Evolutionary conservation across 2,113 vertebrate genomes (phyloP).

Genomic region (Gyps fulvus): DNA sequence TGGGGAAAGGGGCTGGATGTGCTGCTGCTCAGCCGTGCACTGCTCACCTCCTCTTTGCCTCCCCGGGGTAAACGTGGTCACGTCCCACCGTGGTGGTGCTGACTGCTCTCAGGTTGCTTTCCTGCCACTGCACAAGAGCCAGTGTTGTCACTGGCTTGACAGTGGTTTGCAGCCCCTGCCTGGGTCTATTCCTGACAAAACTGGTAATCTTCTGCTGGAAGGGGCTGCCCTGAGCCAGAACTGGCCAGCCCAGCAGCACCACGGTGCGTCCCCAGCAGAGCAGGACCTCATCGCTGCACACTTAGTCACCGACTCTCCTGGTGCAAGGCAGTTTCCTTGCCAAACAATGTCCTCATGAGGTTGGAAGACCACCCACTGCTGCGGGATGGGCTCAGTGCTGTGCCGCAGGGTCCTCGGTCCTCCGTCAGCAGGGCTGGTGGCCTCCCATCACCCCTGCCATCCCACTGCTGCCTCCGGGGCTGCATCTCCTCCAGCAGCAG

Average conservation of each 20-base stretch:
- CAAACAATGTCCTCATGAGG: not conserved
- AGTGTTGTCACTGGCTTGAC: not conserved
- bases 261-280: not conserved
- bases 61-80: conserved; percentile 53
- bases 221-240: not conserved
- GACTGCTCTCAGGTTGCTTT: conserved; percentile 67
- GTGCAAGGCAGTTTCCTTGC: too few relatives aligned
- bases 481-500: conserved; percentile 78
- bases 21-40: fast-evolving
- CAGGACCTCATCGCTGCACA: not conserved
- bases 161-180: not conserved
- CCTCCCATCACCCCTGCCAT: too few relatives aligned
- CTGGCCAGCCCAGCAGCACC: not conserved
- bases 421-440: not conserved
- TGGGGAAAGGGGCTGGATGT: not conserved
- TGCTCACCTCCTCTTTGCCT: conserved; percentile 71
- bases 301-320: fast-evolving
- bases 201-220: not conserved
- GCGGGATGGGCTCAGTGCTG: fast-evolving
- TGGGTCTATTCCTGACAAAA: not conserved
- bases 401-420: fast-evolving
- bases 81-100: conserved; percentile 75
- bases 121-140: not conserved
- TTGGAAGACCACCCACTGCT: not conserved
- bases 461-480: conserved; percentile 72